phyloP scores from a whole-genome alignment of 2,888 invertebrate species.

The Aelia acuminata region DNA sequence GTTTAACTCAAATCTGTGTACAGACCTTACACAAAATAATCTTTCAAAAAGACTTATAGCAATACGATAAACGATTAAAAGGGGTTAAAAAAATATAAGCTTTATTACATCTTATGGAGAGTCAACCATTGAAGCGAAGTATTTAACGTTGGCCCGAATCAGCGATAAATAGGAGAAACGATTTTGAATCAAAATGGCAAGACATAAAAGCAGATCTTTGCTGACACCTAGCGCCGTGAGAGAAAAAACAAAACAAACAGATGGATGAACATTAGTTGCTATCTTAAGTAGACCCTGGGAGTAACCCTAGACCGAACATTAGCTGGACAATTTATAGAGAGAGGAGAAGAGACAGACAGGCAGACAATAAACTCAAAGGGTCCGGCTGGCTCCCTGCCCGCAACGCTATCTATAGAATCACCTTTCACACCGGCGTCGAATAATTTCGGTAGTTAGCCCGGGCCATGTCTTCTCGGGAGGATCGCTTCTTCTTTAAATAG shows the following conservation, averaged over 20 bases:
- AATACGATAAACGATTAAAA: too few species aligned
- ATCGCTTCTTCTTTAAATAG: neutral
- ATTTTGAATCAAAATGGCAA: neutral
- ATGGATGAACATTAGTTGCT: neutral
- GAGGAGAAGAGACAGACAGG: neutral
- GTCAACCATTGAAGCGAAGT: too few species aligned
- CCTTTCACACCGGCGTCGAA: slow-evolving; percentile 23
- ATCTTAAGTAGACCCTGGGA: neutral
- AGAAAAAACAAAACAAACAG: neutral
- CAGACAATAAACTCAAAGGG: slow-evolving; percentile 11
- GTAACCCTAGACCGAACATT: slow-evolving; percentile 3
- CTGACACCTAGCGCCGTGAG: neutral
- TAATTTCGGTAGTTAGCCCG: slow-evolving; percentile 2
- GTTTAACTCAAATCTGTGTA: too few species aligned
- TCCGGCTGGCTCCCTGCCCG: slow-evolving; percentile 1
- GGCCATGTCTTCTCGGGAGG: neutral
- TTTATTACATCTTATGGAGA: too few species aligned
- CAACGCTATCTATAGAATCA: neutral
- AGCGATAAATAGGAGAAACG: neutral
- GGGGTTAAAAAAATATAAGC: too few species aligned
- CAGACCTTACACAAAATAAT: too few species aligned
- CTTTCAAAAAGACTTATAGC: too few species aligned
- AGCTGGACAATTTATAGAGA: slow-evolving; percentile 14
- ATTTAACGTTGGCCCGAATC: neutral
- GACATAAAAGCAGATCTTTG: neutral